phyloP scores from a whole-genome alignment of 2,888 invertebrate genomes.

The Euclidia mi region DNA sequence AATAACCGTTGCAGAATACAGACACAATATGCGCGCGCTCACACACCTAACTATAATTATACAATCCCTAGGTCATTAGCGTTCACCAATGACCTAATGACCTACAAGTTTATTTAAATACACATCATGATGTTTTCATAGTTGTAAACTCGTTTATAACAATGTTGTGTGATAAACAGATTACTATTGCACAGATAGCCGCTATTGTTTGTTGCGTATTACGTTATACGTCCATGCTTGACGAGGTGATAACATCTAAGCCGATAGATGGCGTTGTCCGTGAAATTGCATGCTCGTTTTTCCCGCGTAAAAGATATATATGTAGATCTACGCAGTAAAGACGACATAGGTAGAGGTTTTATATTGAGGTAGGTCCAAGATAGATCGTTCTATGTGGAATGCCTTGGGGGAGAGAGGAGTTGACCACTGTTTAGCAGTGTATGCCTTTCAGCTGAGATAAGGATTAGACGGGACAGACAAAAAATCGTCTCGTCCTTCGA shows the following conservation, averaged over 20 bases:
- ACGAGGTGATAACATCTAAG: constrained; percentile 19
- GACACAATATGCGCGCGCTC: constrained; percentile 7
- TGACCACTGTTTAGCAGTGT: too few relatives aligned
- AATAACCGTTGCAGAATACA: too few relatives aligned
- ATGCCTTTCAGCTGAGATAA: too few relatives aligned
- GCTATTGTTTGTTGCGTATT: background rate
- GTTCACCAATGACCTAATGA: constrained; percentile 61
- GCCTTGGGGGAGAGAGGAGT: too few relatives aligned
- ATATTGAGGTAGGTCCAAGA: too few relatives aligned
- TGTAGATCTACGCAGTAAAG: too few relatives aligned
- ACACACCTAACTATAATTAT: constrained; percentile 34
- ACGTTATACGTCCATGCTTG: constrained; percentile 1
- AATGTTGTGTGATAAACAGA: constrained; percentile 44
- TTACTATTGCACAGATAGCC: constrained; percentile 10
- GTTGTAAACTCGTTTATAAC: constrained; percentile 29
- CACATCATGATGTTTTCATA: constrained; percentile 42
- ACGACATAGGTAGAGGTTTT: too few relatives aligned
- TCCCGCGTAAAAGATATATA: constrained; percentile 3
- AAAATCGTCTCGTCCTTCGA: too few relatives aligned
- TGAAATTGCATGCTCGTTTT: constrained; percentile 6
- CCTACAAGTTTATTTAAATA: constrained; percentile 48
- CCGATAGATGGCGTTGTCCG: constrained; percentile 21
- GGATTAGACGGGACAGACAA: too few relatives aligned
- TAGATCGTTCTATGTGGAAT: too few relatives aligned
- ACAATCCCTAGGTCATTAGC: constrained; percentile 58